Evolutionary conservation across 1,140 invertebrate genomes (phyloP), one percentile per base, ranked within the genome.

Genomic region (Melipona quadrifasciata): DNA sequence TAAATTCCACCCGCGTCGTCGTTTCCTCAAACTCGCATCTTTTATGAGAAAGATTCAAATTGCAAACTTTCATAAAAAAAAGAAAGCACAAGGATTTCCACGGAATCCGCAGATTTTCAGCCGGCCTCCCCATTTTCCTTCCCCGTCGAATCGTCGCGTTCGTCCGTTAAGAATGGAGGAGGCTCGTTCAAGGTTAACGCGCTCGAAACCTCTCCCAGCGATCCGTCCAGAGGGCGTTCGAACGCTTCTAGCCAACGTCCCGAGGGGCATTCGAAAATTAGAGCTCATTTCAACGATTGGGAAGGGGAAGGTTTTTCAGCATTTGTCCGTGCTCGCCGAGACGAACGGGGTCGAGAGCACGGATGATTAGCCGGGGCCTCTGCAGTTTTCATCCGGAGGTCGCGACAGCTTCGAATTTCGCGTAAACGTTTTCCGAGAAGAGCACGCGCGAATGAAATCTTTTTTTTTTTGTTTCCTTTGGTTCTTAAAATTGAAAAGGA

Each of bases 341-440:
- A 51, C 76, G 87, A 92, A 92, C 86, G 90, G 89, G 92, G 91
- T 91, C 91, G 90, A 90, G 90, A 90, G 79, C 78, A 86, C 84
- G 89, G 89, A 92, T 92, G 91, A 92, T 92, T 91, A 91, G 88
- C 85, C 75, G 39, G 47, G 47, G 61, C 61, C 47, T 79, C 65
- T 67, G 81, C 55, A 83, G 65, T 17, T 83, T 51, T 65, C 65
- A 78, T 70, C 55, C 55, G 55, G 53, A 68, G 81, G 81, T 78
- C 74, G 61, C 74, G 34, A 27, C 74, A 61, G 34, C 74, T 57
- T 78, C 55, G 75, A 58, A 83, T 70, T 51, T n/a, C 65, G 19
- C 34, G 81, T 76, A 82, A 82, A 77, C 81, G 74, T 78, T 83
- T 61, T 27, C 65, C 61, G 2, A 64, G 53, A 34, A 53, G 19